These are phyloP conservation scores for Ammospiza caudacuta DNA, from an alignment of 2,113 vertebrate genomes.

Conservation along the genomic window DNA sequence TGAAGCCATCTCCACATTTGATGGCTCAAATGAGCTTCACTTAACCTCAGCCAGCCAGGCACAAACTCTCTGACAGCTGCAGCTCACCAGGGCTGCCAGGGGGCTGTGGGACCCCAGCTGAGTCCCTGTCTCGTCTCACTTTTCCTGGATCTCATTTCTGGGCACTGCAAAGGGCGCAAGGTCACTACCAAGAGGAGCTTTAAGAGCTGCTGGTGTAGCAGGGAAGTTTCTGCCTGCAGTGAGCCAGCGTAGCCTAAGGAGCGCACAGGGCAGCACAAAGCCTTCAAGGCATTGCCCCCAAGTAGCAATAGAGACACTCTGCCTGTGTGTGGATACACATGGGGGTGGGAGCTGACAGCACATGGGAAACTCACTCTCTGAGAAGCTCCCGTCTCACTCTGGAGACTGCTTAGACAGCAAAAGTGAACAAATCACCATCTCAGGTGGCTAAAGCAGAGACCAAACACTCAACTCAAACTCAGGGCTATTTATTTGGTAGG, in stretches of 20 bases:
- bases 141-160: not conserved
- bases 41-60: not conserved
- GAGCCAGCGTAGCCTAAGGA: not conserved
- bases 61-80: not conserved
- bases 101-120: not conserved
- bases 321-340: fast-evolving
- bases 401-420: not conserved
- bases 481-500: not conserved
- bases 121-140: not conserved
- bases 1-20: not conserved
- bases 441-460: not conserved
- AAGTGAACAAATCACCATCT: not conserved
- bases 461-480: not conserved
- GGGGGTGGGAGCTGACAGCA: not conserved
- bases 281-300: not conserved
- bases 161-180: not conserved
- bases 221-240: not conserved
- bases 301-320: not conserved
- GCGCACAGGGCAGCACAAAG: not conserved
- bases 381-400: not conserved
- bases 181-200: not conserved
- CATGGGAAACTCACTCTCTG: not conserved
- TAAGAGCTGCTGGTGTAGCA: not conserved
- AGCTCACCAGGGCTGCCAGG: not conserved
- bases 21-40: not conserved